These are phyloP conservation scores for Euclidia mi DNA, from an alignment of 2,888 invertebrate genomes.

Conservation along the genomic window DNA sequence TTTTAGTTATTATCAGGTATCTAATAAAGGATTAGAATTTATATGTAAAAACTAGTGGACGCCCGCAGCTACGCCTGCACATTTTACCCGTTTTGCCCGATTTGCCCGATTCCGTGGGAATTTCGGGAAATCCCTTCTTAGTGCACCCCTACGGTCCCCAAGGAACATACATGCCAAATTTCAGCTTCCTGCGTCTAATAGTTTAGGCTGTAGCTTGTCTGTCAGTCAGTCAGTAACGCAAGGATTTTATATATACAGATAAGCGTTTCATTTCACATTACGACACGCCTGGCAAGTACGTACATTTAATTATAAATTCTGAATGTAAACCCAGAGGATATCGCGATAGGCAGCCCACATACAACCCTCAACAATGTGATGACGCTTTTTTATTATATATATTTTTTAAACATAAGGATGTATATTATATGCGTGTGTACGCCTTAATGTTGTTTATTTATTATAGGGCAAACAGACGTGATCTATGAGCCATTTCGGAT, in stretches of 20 bases:
- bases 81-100: too few relatives aligned
- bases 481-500: slow-evolving; percentile 1
- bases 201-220: too few relatives aligned
- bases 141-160: too few relatives aligned
- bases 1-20: slow-evolving; percentile 16
- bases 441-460: slow-evolving; percentile 8
- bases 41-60: too few relatives aligned
- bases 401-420: slow-evolving; percentile 36
- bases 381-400: too few relatives aligned
- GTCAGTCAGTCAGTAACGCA: too few relatives aligned
- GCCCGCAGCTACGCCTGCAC: too few relatives aligned
- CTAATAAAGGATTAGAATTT: background rate
- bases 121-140: too few relatives aligned
- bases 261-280: slow-evolving; percentile 16
- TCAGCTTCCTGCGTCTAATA: too few relatives aligned
- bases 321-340: slow-evolving; percentile 42
- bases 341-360: slow-evolving; percentile 29
- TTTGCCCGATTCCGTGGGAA: too few relatives aligned
- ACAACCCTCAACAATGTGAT: slow-evolving; percentile 23
- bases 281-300: slow-evolving; percentile 25
- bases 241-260: too few relatives aligned
- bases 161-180: too few relatives aligned
- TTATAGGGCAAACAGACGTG: background rate
- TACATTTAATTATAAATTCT: slow-evolving; percentile 50
- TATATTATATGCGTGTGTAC: slow-evolving; percentile 29